Conservation (phyloP, 2,888 invertebrate genomes). For the Stratiomys singularior region DNA sequence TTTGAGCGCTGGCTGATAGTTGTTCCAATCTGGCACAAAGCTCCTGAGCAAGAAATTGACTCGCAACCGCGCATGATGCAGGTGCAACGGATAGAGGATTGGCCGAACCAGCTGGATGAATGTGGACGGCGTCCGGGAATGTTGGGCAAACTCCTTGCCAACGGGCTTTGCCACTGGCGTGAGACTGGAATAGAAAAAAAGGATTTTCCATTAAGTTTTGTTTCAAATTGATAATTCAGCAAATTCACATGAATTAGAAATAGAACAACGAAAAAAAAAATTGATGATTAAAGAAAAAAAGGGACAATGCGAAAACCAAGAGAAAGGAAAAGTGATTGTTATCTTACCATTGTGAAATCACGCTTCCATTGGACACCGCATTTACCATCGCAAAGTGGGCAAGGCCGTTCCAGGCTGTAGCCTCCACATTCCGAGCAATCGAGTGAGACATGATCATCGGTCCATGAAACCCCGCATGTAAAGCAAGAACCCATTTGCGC, state of each 20-base stretch:
- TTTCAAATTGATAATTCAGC: not conserved
- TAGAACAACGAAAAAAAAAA: too few relatives aligned
- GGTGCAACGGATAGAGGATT: slow-evolving; percentile 10
- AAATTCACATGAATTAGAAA: not conserved
- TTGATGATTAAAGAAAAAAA: too few relatives aligned
- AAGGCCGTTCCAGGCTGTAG: slow-evolving; percentile 79
- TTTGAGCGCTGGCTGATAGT: slow-evolving; percentile 65
- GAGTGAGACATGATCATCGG: slow-evolving; percentile 78
- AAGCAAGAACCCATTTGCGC: slow-evolving; percentile 79
- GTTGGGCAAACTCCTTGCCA: slow-evolving; percentile 76
- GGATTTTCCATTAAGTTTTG: not conserved
- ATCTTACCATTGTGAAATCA: slow-evolving; percentile 78
- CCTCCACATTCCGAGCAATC: slow-evolving; percentile 85
- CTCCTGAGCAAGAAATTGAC: slow-evolving; percentile 67
- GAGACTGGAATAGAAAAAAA: slow-evolving; percentile 69
- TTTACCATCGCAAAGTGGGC: slow-evolving; percentile 78
- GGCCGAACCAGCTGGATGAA: slow-evolving; percentile 53
- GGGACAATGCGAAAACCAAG: too few relatives aligned
- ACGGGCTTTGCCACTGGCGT: slow-evolving; percentile 76
- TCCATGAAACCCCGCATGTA: slow-evolving; percentile 84
- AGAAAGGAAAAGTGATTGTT: too few relatives aligned
- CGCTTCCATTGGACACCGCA: slow-evolving; percentile 79
- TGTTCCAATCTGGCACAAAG: slow-evolving; percentile 68
- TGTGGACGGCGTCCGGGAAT: slow-evolving; percentile 63
- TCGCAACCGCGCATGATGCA: slow-evolving; percentile 60